These are phyloP conservation scores for Sinonovacula constricta DNA, from an alignment of 1,140 invertebrate species.

Conservation along the genomic window DNA sequence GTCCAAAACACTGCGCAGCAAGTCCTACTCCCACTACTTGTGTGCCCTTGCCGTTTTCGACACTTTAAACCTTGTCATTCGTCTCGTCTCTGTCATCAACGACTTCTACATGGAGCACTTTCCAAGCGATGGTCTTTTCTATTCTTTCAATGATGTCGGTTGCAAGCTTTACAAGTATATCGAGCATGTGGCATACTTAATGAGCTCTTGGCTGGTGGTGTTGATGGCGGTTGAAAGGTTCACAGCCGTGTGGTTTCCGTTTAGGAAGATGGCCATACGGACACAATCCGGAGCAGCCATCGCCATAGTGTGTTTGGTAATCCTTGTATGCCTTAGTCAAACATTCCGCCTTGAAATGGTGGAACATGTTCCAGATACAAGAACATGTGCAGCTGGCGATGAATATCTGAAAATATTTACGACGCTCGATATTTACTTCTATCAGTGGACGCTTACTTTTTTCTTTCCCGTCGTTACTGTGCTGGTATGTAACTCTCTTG, in stretches of 20 bases:
- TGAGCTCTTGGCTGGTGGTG: constrained; percentile 71
- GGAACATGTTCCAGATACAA: constrained; percentile 11
- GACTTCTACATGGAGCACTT: constrained; percentile 44
- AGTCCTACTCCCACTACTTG: constrained; percentile 68
- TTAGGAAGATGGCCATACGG: constrained; percentile 60
- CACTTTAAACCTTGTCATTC: constrained; percentile 53
- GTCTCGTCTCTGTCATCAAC: constrained; percentile 38
- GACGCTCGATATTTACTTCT: constrained; percentile 28
- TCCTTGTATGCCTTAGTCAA: constrained; percentile 35
- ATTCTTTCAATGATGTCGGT: constrained; percentile 35
- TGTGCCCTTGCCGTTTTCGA: constrained; percentile 65
- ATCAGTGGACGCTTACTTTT: constrained; percentile 25
- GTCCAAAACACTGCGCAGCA: constrained; percentile 55
- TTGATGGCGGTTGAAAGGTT: constrained; percentile 68
- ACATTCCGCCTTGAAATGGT: constrained; percentile 34
- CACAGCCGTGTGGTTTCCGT: constrained; percentile 68
- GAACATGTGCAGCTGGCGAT: constrained; percentile 2
- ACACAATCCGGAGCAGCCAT: constrained; percentile 59
- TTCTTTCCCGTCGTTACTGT: constrained; percentile 12
- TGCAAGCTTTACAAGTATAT: constrained; percentile 67
- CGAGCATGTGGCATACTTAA: constrained; percentile 62
- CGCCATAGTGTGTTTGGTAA: constrained; percentile 60
- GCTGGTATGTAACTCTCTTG: constrained; percentile 61
- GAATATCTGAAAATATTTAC: constrained; percentile 15
- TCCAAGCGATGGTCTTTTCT: constrained; percentile 31